Evolutionary conservation across 2,797 vertebrate genomes (phyloP).

Genomic region (Lophura swinhoii): DNA sequence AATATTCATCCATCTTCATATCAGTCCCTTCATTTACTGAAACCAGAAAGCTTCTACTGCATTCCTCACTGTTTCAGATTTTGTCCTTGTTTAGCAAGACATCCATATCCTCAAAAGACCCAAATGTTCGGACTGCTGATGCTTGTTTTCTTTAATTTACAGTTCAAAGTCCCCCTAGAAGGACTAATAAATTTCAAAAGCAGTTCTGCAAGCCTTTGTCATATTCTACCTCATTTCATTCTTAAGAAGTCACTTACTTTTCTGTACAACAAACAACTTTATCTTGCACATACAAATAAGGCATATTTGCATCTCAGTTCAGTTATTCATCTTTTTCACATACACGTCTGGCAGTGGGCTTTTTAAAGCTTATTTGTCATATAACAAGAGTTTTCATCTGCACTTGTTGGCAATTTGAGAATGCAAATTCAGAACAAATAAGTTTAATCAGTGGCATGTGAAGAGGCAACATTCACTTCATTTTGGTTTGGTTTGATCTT

Average conservation of each 20-base stretch:
- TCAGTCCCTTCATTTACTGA: neutral
- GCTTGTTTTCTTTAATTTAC: neutral
- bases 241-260: neutral
- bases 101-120: neutral
- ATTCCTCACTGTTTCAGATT: neutral
- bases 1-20: neutral
- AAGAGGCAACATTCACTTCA: neutral
- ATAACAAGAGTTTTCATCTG: neutral
- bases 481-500: neutral
- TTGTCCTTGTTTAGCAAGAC: neutral
- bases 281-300: neutral
- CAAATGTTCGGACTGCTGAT: fast-evolving
- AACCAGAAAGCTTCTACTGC: neutral
- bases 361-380: neutral
- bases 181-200: neutral
- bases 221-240: neutral
- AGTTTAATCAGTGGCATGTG: neutral
- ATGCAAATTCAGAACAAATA: neutral
- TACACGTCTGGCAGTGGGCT: neutral
- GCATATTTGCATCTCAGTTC: neutral
- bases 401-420: neutral
- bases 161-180: neutral
- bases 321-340: neutral
- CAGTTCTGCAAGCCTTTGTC: neutral
- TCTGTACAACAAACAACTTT: neutral